Evolutionary conservation across 2,888 invertebrate genomes (phyloP).

Genomic region (Himalopsyche tibetana): DNA sequence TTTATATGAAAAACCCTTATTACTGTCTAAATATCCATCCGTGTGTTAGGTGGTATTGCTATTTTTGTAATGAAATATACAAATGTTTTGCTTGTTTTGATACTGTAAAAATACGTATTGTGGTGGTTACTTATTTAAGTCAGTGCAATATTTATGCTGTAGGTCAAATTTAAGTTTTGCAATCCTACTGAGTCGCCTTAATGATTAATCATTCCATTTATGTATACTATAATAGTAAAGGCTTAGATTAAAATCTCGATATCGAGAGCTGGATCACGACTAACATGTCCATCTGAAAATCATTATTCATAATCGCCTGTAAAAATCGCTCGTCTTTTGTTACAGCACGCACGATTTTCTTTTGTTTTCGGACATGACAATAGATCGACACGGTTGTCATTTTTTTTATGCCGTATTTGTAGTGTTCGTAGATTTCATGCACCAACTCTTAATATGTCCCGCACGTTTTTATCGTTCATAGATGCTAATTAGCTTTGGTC

Average conservation of each 20-base stretch:
- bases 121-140: no score
- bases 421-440: background rate
- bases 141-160: no score
- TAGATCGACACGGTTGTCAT: slow-evolving; percentile 32
- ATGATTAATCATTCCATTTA: background rate
- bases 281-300: slow-evolving; percentile 43
- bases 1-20: no score
- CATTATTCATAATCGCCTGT: slow-evolving; percentile 42
- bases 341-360: slow-evolving; percentile 51
- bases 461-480: background rate
- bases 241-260: background rate
- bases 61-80: no score
- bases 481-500: background rate
- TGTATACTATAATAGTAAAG: background rate
- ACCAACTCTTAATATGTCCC: background rate
- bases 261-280: background rate
- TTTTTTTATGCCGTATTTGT: background rate
- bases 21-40: no score
- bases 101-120: no score
- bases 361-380: slow-evolving; percentile 48
- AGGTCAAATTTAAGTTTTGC: no score
- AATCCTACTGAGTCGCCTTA: no score
- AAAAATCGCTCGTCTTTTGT: slow-evolving; percentile 48
- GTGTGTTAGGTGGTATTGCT: no score
- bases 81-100: no score